Percentiles rank a stretch among this genome's conserved stretches.
phyloP scores from a whole-genome alignment of 2,113 vertebrate genomes.

The Cisticola juncidis region DNA sequence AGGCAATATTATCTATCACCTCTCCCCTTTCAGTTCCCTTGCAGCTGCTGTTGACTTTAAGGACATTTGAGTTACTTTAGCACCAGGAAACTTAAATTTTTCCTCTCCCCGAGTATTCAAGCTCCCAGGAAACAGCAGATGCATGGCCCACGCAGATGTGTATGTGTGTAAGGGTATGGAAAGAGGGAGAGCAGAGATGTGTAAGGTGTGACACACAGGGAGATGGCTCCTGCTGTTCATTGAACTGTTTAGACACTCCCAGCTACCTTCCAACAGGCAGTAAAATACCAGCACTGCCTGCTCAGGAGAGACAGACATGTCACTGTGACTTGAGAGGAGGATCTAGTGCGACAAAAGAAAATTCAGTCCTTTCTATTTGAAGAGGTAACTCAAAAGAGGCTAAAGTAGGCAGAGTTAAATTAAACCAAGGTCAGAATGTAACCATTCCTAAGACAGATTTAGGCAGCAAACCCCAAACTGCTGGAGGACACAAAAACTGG shows the following conservation, averaged over 20 bases:
- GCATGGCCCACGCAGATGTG: rapidly evolving
- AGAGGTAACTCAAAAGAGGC: not conserved
- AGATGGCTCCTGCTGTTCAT: not conserved
- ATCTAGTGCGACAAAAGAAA: not conserved
- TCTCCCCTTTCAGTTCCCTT: not conserved
- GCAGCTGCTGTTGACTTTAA: not conserved
- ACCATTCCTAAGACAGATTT: not conserved
- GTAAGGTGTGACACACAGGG: not conserved
- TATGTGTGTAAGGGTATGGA: rapidly evolving
- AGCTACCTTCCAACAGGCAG: not conserved
- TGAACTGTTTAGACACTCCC: not conserved
- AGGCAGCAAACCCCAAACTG: not conserved
- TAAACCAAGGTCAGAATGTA: conserved; percentile 28
- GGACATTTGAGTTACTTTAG: not conserved
- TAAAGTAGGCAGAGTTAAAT: conserved; percentile 53
- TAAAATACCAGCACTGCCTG: not conserved
- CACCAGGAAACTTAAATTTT: not conserved
- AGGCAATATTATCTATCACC: not conserved
- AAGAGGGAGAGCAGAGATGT: not conserved
- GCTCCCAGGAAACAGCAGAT: not conserved
- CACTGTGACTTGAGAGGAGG: not conserved
- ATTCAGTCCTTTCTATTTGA: not conserved
- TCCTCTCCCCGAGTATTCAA: not conserved
- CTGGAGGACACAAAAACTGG: not conserved
- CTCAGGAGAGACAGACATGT: not conserved